Base-by-base conservation (phyloP, 2,113 vertebrate species). In the Cyphomyrus discorhynchus region DNA sequence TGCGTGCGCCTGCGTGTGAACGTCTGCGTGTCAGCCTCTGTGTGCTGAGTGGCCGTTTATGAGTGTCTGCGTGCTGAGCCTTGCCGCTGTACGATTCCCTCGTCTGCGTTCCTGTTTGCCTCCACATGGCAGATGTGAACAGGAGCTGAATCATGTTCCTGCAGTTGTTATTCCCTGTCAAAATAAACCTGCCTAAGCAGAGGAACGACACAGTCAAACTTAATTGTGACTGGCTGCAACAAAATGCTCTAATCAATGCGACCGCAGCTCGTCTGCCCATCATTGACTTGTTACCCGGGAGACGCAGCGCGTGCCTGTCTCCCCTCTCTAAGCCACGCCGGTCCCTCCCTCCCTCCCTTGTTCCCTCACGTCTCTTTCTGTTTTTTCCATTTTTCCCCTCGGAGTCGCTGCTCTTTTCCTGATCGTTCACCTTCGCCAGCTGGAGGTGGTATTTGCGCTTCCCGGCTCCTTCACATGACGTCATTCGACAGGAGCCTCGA, bases 241-340 rank as follows among this genome's bases (percentile, higher is more conserved):
- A 94, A 95, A 96, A 95, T 91, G 93, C 89, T 95, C 94, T 94
- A 95, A 96, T 95, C 95, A 93, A 94, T 95, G 91, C 0, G 31
- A 91, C 4, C 5, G 92, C 87, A 90, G 92, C 91, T 95, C 94
- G 94, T 95, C 92, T 93, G 91, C 93, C 95, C n/a, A 2, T 95
- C 93, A 95, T 93, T 95, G 93, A 93, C 87, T 92, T 94, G 95
- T 95, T 96, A 95, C 95, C 94, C 96, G 95, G 93, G 94, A 96
- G 94, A 95, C 91, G 91, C 92, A 90, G 90, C 92, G 91, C 94
- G 93, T 94, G 94, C 93, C 88, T 90, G 56, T 50, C 89, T 27
- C 45, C 91, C 92, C 89, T 19, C 87, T 92, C 62, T 31, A 31
- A 70, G 27, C 62, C 91, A 88, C 91, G n/a, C 90, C 89, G 87